Evolutionary conservation across 2,797 vertebrate species (phyloP).

Genomic region (Schizothorax lantsangensis): DNA sequence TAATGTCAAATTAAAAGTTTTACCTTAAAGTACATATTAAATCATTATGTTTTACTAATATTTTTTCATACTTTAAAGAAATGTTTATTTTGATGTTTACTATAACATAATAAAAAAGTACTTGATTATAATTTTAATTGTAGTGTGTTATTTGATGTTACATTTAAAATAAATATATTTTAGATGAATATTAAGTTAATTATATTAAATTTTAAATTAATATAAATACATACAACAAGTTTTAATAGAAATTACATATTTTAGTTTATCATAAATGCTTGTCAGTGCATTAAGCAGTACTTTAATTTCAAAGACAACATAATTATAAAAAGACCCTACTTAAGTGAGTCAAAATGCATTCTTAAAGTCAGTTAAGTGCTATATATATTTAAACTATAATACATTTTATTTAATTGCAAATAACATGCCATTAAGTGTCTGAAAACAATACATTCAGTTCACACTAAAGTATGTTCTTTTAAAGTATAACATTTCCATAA

Average conservation of each 20-base stretch:
- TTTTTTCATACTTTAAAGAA: no score
- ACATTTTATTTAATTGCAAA: no score
- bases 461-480: neutral
- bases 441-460: neutral
- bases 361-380: no score
- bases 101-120: neutral
- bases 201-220: no score
- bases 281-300: neutral
- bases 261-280: neutral
- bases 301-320: neutral
- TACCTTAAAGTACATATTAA: no score
- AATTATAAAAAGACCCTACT: neutral
- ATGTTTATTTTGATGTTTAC: neutral
- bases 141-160: conserved; percentile 48
- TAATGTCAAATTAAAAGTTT: no score
- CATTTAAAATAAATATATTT: conserved; percentile 73
- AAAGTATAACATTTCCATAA: neutral
- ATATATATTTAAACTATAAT: no score
- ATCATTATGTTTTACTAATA: no score
- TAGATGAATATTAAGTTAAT: neutral
- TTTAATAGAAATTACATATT: neutral
- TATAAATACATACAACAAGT: no score
- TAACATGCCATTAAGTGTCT: neutral
- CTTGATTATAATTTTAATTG: neutral
- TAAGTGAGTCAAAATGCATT: neutral